These are phyloP conservation scores for Drosophila mimica DNA, from an alignment of 2,888 invertebrate species.

Conservation along the genomic window DNA sequence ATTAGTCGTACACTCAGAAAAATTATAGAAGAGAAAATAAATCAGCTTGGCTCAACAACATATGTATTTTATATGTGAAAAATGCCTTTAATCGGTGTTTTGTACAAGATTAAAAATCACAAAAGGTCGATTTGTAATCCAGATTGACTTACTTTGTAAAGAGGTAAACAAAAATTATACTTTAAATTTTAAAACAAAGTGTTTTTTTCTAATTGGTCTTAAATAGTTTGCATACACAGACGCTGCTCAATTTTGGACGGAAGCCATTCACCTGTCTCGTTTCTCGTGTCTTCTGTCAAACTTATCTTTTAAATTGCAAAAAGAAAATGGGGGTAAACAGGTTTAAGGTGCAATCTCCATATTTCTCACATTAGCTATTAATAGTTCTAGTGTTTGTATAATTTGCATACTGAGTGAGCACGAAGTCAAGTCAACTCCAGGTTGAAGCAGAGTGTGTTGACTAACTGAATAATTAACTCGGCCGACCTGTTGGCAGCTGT, in stretches of 20 bases:
- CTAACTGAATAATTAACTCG: slow-evolving; percentile 65
- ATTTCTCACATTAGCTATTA: slow-evolving; percentile 68
- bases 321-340: slow-evolving; percentile 11
- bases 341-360: slow-evolving; percentile 59
- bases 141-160: not conserved
- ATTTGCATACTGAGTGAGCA: slow-evolving; percentile 69
- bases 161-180: not conserved
- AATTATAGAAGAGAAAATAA: not conserved
- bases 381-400: slow-evolving; percentile 53
- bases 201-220: not conserved
- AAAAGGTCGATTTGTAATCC: not conserved
- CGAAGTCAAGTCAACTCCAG: slow-evolving; percentile 19
- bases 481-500: slow-evolving; percentile 55
- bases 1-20: not conserved
- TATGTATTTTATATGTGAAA: too few species aligned
- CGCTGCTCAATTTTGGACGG: slow-evolving; percentile 6
- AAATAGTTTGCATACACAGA: not conserved
- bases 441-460: slow-evolving; percentile 4
- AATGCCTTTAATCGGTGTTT: too few species aligned
- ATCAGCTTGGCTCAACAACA: too few species aligned
- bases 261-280: slow-evolving; percentile 19
- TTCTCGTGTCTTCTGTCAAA: slow-evolving; percentile 38
- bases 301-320: slow-evolving; percentile 18
- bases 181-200: not conserved
- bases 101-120: too few species aligned